Evolutionary conservation across 2,888 invertebrate genomes (phyloP), one percentile per base, ranked within the genome.

Genomic region (Cheilosia impressa): DNA sequence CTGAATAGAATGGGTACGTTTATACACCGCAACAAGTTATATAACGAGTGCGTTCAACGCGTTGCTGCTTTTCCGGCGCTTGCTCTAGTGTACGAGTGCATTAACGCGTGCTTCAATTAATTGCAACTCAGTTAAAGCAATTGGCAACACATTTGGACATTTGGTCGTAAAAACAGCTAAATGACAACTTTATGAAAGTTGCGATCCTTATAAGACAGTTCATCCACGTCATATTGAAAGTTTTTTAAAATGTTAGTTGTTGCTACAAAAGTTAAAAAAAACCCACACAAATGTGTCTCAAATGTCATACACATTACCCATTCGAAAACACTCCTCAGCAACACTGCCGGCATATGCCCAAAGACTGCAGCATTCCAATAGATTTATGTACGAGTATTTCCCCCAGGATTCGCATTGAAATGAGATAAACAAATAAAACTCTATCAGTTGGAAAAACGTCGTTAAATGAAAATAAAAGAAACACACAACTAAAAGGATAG

Each of bases 401-500:
- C 22, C n/a, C 9, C 43, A 43, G 9, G 24, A 13, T 2, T 13
- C 13, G 13, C 15, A 52, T 24, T 52, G 24, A 2, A 15, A 22
- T 15, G 15, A 6, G 24, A 45, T 27, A n/a, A 50, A 52, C 19
- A 60, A 60, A 19, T 52, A 72, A 27, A 53, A 13, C 17, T 17
- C 17, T 15, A 57, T 55, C 47, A 34, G 34, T 60, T 38, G 2
- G 27, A 52, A 60, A 71, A 41, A 22, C 22, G 31, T 38, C 34
- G 34, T n/a, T 13, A 55, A 57, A 19, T 57, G 17, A 45, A 31
- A 53, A 58, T 47, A 71, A 24, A 71, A 52, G 5, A 27, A 22
- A 19, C 19, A 60, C n/a, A 45, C 50, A 43, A 43, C 22, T 27
- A 73, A 55, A 38, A 24, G 53, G 34, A 73, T 45, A 63, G 52